Conservation (phyloP, 2,888 invertebrate species). For the Cephus pygmeus region DNA sequence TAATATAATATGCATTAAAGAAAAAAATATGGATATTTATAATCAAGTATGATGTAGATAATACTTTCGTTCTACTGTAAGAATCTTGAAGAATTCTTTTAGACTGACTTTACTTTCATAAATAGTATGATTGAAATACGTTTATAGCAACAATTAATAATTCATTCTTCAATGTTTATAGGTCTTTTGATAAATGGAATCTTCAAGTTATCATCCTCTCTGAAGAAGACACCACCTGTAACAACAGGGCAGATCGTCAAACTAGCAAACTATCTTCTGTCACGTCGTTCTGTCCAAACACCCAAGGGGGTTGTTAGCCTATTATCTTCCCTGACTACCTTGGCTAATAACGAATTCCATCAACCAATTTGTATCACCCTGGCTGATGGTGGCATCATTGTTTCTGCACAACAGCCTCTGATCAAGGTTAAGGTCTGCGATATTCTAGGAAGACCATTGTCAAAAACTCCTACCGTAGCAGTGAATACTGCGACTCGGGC, state of each 20-base stretch:
- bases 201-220: conserved; percentile 72
- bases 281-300: conserved; percentile 88
- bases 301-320: conserved; percentile 85
- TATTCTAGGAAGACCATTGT: conserved; percentile 79
- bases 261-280: conserved; percentile 90
- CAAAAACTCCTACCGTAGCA: conserved; percentile 74
- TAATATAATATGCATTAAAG: conserved; percentile 1
- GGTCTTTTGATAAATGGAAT: conserved; percentile 74
- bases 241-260: conserved; percentile 85
- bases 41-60: conserved; percentile 34
- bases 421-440: conserved; percentile 80
- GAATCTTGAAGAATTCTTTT: conserved; percentile 33
- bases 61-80: conserved; percentile 52
- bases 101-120: not conserved
- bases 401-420: conserved; percentile 79
- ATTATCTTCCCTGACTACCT: conserved; percentile 79
- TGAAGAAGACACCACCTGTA: conserved; percentile 77
- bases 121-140: not conserved
- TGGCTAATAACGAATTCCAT: conserved; percentile 77
- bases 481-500: conserved; percentile 81
- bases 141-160: not conserved
- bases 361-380: conserved; percentile 85
- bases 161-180: conserved; percentile 33
- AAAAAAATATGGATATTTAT: not conserved
- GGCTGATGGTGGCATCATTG: conserved; percentile 78